These are phyloP conservation scores for Ectobius pallidus DNA, from an alignment of 2,888 invertebrate genomes.

Conservation along the genomic window DNA sequence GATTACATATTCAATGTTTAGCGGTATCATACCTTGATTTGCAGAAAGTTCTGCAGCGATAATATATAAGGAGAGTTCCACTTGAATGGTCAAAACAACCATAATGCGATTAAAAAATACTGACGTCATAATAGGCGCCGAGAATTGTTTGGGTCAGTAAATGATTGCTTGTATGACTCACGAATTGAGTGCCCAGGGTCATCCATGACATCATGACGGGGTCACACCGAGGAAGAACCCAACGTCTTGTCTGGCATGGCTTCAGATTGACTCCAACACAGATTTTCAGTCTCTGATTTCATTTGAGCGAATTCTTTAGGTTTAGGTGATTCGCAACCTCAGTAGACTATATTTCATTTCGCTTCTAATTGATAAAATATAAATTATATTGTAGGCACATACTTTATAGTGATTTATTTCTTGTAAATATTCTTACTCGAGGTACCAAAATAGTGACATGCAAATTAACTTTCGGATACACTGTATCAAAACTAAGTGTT, in stretches of 20 bases:
- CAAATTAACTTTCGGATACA: no score
- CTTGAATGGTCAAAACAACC: constrained; percentile 1
- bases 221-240: neutral
- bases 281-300: neutral
- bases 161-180: constrained; percentile 27
- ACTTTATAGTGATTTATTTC: no score
- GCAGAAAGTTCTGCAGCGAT: no score
- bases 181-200: constrained; percentile 22
- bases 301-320: neutral
- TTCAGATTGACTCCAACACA: neutral
- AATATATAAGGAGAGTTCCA: no score
- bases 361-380: no score
- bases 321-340: neutral
- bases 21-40: no score
- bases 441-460: no score
- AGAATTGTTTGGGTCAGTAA: constrained; percentile 16
- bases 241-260: neutral
- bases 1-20: no score
- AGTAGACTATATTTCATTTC: no score
- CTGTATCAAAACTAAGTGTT: no score
- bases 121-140: constrained; percentile 22
- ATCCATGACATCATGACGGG: constrained; percentile 25
- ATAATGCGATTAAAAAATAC: neutral
- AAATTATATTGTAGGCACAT: no score
- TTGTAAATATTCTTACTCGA: no score